These are phyloP conservation scores for Acanthoscelides obtectus DNA, from an alignment of 2,888 invertebrate genomes.

Conservation along the genomic window DNA sequence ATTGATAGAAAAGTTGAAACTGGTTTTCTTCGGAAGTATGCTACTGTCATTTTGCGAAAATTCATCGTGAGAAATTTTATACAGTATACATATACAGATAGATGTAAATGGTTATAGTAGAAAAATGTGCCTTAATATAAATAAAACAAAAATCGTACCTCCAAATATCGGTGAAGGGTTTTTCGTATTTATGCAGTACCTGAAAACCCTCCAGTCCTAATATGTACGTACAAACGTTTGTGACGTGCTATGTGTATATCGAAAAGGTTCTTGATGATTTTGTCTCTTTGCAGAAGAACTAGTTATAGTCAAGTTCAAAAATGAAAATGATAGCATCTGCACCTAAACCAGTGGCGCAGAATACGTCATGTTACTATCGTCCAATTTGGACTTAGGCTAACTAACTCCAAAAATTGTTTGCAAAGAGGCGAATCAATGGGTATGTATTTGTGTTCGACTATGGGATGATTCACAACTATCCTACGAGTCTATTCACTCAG, in stretches of 20 bases:
- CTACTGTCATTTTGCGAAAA: background rate
- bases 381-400: too few relatives aligned
- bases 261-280: background rate
- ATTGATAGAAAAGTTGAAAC: too few relatives aligned
- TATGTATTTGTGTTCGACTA: background rate
- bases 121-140: slow-evolving; percentile 5
- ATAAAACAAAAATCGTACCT: slow-evolving; percentile 3
- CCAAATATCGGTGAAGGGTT: slow-evolving; percentile 12
- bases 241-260: background rate
- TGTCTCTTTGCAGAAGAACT: background rate
- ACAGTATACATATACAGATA: background rate
- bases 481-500: background rate
- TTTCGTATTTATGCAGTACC: background rate
- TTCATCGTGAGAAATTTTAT: background rate
- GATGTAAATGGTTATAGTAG: background rate
- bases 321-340: too few relatives aligned
- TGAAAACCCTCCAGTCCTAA: slow-evolving; percentile 16
- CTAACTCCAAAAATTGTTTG: too few relatives aligned
- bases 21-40: too few relatives aligned
- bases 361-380: too few relatives aligned
- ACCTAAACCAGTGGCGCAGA: too few relatives aligned
- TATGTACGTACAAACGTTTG: slow-evolving; percentile 1
- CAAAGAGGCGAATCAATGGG: too few relatives aligned
- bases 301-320: background rate
- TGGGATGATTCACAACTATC: background rate